Evolutionary conservation across 2,797 vertebrate species (phyloP), one percentile per base, ranked within the genome.

Genomic region (Tolypeutes matacus): DNA sequence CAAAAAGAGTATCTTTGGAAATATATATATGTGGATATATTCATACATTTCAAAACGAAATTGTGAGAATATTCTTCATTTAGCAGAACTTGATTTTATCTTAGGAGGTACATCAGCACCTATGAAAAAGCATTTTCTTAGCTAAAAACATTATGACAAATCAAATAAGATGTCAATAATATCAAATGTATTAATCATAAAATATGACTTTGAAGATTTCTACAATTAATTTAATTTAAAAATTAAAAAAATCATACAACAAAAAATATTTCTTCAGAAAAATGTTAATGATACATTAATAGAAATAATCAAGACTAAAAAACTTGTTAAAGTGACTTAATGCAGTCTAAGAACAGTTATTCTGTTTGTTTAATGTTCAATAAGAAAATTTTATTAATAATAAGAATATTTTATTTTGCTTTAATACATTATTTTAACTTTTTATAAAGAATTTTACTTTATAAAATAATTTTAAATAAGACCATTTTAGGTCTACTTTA

Each of bases 391-490:
- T 84, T 6, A 65, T 60, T 80, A 85, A 80, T 72, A 87, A 56
- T 14, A 62, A 92, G 75, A 89, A 1, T 0, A 49, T 92, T 53
- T 60, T 42, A 86, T 80, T 94, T 82, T 76, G n/a, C 25, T 87
- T 78, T 84, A 73, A 73, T 5, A 18, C 11, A 18, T 17, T 75
- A 49, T 5, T 46, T 78, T 84, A 93, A 67, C n/a, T 88, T 78
- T 78, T 89, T 73, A 80, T 69, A 58, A 51, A 56, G 10, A 70
- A 21, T 49, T 65, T 73, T 91, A 0, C 25, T 95, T 70, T 62
- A 49, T 60, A 83, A 89, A n/a, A 93, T 82, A 91, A 93, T 90
- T 89, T 56, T 34, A 78, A 58, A 39, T 62, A 89, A 65, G 18
- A 49, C 13, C 86, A 31, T 77, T 76, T 86, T 46, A 20, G 29